These are phyloP conservation scores for Ictalurus punctatus DNA, from an alignment of 2,113 vertebrate genomes.

Conservation along the genomic window DNA sequence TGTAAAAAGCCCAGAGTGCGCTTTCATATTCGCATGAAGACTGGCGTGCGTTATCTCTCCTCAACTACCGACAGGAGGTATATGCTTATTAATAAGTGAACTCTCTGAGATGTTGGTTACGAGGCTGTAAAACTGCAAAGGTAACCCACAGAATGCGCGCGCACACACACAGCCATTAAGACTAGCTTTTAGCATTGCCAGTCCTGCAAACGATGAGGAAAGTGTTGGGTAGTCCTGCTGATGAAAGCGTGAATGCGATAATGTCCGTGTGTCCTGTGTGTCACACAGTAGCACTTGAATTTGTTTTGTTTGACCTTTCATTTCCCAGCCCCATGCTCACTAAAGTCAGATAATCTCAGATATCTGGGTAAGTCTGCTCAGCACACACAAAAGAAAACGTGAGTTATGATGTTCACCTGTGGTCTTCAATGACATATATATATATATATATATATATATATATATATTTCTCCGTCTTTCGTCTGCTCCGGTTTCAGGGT, in stretches of 20 bases:
- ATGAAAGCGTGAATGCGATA: not conserved
- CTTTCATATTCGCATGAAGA: constrained; percentile 25
- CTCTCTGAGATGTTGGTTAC: not conserved
- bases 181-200: not conserved
- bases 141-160: not conserved
- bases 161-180: not conserved
- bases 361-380: not conserved
- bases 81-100: not conserved
- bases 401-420: not conserved
- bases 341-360: not conserved
- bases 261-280: not conserved
- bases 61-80: too few species aligned
- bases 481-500: too few species aligned
- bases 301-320: not conserved
- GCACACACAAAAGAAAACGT: not conserved
- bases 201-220: not conserved
- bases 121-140: not conserved
- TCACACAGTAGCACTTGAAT: not conserved
- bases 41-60: not conserved
- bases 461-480: too few species aligned
- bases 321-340: not conserved
- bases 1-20: constrained; percentile 11
- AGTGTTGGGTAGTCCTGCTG: not conserved
- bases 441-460: too few species aligned
- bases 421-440: too few species aligned